Evolutionary conservation across 2,888 invertebrate genomes (phyloP).

Genomic region (Pterostichus madidus): DNA sequence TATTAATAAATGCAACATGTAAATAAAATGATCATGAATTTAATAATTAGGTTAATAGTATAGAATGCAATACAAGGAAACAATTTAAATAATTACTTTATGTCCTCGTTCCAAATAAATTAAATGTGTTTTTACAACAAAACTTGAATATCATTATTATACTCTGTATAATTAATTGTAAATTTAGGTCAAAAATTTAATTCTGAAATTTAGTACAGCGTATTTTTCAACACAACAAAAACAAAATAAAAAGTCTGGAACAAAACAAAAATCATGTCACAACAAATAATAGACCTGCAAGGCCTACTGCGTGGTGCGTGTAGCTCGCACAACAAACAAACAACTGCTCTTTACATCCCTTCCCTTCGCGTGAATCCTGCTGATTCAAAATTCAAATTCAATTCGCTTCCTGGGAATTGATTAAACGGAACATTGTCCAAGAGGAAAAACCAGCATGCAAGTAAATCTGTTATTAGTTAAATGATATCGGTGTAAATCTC

Average conservation of each 20-base stretch:
- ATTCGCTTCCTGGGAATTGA: conserved; percentile 1
- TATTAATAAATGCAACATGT: too few species aligned
- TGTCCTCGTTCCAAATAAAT: too few species aligned
- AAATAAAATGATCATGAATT: too few species aligned
- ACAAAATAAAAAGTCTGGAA: background rate
- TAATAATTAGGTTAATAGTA: too few species aligned
- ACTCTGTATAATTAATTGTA: too few species aligned
- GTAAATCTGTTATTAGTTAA: background rate
- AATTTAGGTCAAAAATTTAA: too few species aligned
- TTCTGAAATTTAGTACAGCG: too few species aligned
- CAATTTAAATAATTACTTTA: too few species aligned
- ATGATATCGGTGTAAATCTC: background rate
- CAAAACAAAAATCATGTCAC: conserved; percentile 9
- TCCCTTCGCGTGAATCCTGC: background rate
- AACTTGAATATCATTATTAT: too few species aligned
- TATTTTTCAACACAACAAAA: background rate
- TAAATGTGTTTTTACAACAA: too few species aligned
- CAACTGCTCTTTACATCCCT: background rate
- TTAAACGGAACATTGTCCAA: background rate
- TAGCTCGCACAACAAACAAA: conserved; percentile 5
- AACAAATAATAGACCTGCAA: background rate
- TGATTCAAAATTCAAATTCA: conserved; percentile 23
- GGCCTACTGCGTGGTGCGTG: conserved; percentile 3
- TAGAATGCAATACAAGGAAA: too few species aligned
- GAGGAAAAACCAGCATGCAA: too few species aligned